Evolutionary conservation across 2,888 invertebrate genomes (phyloP), one percentile per base, ranked within the genome.

Genomic region (Polymixis flavicincta): DNA sequence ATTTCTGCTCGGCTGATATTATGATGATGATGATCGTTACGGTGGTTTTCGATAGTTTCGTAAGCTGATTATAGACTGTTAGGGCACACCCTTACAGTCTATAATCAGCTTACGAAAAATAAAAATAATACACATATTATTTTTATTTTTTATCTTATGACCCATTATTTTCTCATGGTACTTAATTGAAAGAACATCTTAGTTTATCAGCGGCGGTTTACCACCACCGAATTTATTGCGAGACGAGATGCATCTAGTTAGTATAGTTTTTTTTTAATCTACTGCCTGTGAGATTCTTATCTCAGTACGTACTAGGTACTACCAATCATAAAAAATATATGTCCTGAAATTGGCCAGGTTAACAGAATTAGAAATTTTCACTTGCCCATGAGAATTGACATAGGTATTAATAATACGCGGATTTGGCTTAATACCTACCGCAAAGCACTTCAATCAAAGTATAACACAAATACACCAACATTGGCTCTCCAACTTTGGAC

Each of bases 401-500:
- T 4, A 48, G 7, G 22, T 25, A 19, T 64, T n/a, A 64, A 28
- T 64, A n/a, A 37, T 57, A 42, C 48, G 2, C 25, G 1, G 14
- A 48, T 37, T 48, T 8, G 54, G 54, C 25, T 50, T 32, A 55
- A 2, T 14, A 8, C 9, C 5, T 32, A 66, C 50, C n/a, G 17
- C n/a, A 52, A 52, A n/a, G 45, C 55, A 60, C 52, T 80, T 52
- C 25, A 70, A 48, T 70, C 25, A 65, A 45, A 42, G 17, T 28
- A 66, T 22, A 52, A 25, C 14, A 52, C 42, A 61, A 54, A 66
- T 32, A 17, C 48, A 55, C 32, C 52, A 78, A 79, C 45, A 70
- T 65, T 72, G n/a, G 42, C 28, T 22, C 37, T 14, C 7, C 9
- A 66, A 66, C 14, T 60, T 54, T 54, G 48, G 28, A 37, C 25